Conservation (phyloP, 2,888 invertebrate genomes). For the Scaptomyza flava region DNA sequence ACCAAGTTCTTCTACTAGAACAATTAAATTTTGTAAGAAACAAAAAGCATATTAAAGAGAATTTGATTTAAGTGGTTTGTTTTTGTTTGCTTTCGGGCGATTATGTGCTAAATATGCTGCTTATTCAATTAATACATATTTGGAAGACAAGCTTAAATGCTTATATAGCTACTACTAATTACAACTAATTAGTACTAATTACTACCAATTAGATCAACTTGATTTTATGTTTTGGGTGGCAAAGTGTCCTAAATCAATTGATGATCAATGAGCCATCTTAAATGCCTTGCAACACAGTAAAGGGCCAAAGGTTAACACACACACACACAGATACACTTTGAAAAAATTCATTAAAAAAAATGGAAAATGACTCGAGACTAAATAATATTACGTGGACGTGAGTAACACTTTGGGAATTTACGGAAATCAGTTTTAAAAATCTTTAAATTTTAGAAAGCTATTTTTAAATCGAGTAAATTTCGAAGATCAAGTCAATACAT, state of each 20-base stretch:
- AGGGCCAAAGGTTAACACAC: constrained; percentile 16
- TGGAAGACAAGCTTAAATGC: neutral
- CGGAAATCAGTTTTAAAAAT: no score
- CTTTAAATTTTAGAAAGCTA: no score
- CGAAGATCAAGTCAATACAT: no score
- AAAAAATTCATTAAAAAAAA: no score
- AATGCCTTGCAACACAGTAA: constrained; percentile 25
- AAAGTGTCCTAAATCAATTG: constrained; percentile 50
- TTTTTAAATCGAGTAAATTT: no score
- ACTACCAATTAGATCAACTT: neutral
- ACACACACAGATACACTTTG: neutral
- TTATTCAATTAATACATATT: neutral
- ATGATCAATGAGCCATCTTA: constrained; percentile 38
- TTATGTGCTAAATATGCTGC: neutral
- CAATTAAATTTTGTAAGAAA: neutral
- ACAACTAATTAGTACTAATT: neutral
- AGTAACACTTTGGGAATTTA: no score
- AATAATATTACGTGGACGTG: no score
- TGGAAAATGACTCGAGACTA: no score
- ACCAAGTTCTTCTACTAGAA: neutral
- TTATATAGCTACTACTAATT: neutral
- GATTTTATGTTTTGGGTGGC: neutral
- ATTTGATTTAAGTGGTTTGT: neutral
- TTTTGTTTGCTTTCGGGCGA: neutral
- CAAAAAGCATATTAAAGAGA: neutral